These are phyloP conservation scores for Spicauda simplicius DNA, from an alignment of 2,888 invertebrate genomes.

Conservation along the genomic window DNA sequence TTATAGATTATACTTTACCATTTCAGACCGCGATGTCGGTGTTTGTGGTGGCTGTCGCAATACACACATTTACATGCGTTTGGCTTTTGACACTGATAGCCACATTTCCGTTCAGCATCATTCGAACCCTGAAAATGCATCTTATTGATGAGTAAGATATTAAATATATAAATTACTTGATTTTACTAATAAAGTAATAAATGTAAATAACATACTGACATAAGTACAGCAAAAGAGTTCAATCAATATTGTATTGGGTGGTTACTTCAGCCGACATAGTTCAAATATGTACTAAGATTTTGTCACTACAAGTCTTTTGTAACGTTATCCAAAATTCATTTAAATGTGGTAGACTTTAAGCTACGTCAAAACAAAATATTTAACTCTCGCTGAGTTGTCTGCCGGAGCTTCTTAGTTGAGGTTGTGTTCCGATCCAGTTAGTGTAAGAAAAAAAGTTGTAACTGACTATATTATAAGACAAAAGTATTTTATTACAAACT, in stretches of 20 bases:
- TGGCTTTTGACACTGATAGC: constrained; percentile 67
- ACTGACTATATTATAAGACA: too few relatives aligned
- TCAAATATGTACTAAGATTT: neutral
- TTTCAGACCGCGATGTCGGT: constrained; percentile 66
- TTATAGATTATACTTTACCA: neutral
- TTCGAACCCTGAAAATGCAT: constrained; percentile 67
- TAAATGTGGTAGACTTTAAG: too few relatives aligned
- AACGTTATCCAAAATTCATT: too few relatives aligned
- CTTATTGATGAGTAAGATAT: constrained; percentile 65
- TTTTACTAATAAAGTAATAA: too few relatives aligned
- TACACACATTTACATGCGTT: constrained; percentile 69
- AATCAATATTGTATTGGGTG: neutral
- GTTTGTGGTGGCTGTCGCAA: constrained; percentile 60
- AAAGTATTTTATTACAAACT: too few relatives aligned
- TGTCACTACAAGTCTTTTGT: neutral
- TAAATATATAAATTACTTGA: neutral
- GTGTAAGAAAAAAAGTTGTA: too few relatives aligned
- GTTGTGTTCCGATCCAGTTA: too few relatives aligned
- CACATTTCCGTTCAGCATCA: constrained; percentile 55
- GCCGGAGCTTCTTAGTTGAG: too few relatives aligned
- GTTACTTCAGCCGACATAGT: too few relatives aligned
- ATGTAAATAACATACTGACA: too few relatives aligned
- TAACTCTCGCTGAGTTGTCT: too few relatives aligned
- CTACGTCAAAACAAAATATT: too few relatives aligned
- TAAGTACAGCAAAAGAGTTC: neutral